These are phyloP conservation scores for Sebastes minor DNA, from an alignment of 2,797 vertebrate species.

Conservation along the genomic window DNA sequence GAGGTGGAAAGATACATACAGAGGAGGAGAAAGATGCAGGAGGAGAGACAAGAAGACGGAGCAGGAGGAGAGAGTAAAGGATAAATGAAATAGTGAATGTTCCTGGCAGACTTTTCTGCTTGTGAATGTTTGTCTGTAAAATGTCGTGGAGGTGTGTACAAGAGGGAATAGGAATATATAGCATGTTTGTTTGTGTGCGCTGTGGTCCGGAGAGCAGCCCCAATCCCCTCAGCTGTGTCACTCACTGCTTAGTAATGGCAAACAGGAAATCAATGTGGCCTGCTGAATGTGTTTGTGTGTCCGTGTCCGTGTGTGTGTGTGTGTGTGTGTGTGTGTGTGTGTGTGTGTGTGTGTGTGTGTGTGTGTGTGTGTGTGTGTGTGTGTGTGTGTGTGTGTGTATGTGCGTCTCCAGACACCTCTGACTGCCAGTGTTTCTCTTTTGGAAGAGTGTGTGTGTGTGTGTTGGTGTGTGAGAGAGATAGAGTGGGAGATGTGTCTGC, in stretches of 20 bases:
- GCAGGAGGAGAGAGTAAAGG: not conserved
- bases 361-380: conserved; percentile 34
- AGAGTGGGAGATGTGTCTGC: conserved; percentile 18
- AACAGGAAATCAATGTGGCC: conserved; percentile 77
- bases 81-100: conserved; percentile 33
- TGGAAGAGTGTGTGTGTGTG: conserved; percentile 18
- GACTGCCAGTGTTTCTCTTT: conserved; percentile 53
- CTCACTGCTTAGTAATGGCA: conserved; percentile 66
- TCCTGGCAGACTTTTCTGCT: conserved; percentile 6
- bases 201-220: conserved; percentile 55
- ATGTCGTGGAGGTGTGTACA: conserved; percentile 20
- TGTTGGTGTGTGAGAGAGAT: not conserved
- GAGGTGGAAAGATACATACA: conserved; percentile 14
- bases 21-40: conserved; percentile 20
- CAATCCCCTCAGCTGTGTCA: conserved; percentile 60
- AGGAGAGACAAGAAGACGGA: conserved; percentile 21
- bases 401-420: conserved; percentile 59
- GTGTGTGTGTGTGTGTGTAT: not conserved
- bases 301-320: conserved; percentile 3
- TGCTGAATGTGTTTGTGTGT: conserved; percentile 37
- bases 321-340: conserved; percentile 8
- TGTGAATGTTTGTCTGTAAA: conserved; percentile 23
- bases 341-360: not conserved
- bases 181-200: conserved; percentile 52
- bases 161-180: conserved; percentile 4